Conservation (phyloP, 2,888 invertebrate genomes). For the Pristionchus japonicus region DNA sequence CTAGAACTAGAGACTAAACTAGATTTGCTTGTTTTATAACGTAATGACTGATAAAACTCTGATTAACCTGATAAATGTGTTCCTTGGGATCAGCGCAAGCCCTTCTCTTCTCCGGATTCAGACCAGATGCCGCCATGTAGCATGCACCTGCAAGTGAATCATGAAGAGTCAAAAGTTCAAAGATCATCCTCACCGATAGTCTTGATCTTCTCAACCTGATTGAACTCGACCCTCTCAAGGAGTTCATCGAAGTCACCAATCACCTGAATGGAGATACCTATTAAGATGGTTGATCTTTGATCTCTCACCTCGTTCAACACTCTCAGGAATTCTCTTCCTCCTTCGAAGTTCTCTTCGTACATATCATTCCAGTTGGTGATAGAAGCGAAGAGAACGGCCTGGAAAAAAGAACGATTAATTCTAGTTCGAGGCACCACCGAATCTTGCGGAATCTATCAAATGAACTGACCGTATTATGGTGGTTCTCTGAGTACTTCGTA, state of each 20-base stretch:
- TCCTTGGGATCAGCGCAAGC: conserved; percentile 75
- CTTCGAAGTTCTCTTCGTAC: conserved; percentile 95
- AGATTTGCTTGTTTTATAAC: too few relatives aligned
- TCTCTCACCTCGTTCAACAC: conserved; percentile 86
- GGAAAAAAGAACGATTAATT: not conserved
- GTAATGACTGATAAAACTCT: too few relatives aligned
- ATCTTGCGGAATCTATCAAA: too few relatives aligned
- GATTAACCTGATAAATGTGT: conserved; percentile 70
- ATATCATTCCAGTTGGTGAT: conserved; percentile 97
- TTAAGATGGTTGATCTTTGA: not conserved
- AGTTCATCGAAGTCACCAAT: conserved; percentile 96
- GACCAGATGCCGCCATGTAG: conserved; percentile 96
- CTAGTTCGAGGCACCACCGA: too few relatives aligned
- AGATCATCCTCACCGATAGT: conserved; percentile 83
- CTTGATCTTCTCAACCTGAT: conserved; percentile 93
- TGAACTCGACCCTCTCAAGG: conserved; percentile 81
- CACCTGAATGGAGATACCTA: conserved; percentile 76
- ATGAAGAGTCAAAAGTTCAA: not conserved
- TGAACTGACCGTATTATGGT: conserved; percentile 26
- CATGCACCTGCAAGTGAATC: conserved; percentile 80
- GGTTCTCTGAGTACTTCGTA: conserved; percentile 81
- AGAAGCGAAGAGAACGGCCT: conserved; percentile 92
- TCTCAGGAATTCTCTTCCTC: conserved; percentile 91
- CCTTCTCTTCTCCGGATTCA: conserved; percentile 86
- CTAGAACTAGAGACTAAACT: too few relatives aligned